Evolutionary conservation across 2,113 vertebrate species (phyloP), one percentile per base, ranked within the genome.

Genomic region (Bubo bubo): DNA sequence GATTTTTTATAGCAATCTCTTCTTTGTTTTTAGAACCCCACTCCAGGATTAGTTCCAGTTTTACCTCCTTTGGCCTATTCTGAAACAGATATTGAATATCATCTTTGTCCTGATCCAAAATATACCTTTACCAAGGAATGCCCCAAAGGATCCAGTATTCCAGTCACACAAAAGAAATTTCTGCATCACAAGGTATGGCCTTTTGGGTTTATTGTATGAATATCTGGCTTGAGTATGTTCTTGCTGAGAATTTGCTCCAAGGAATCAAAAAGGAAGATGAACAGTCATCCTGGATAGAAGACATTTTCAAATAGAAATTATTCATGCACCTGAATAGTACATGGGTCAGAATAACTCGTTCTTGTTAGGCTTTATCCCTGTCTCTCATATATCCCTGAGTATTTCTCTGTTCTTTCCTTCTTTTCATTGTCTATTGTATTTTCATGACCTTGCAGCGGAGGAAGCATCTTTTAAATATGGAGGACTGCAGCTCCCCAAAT

Each of bases 21-120:
- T 88, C 14, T 37, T 85, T 83, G 32, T 64, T 92, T 96, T 79
- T 95, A 99, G 99, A 99, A 99, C 80, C 99, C 99, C n/a, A 95
- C 75, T 93, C 99, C 99, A 10, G 98, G 98, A 58, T 88, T 99
- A 56, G 94, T 98, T 95, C 91, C 98, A 9, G 96, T 98, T 96
- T 98, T 98, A 97, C 88, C 39, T 10, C 98, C 98, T 59, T 97
- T 99, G 43, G 92, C 98, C 79, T 99, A 99, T 26, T 93, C 97
- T 43, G 99, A 99, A 97, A 98, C 98, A 41, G 92, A 96, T 62
- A 97, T 98, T 63, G 99, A 99, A 47, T 99, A 98, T 96, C 98
- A 99, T 83, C 97, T 99, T 79, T 99, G 99, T 91, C 98, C 99
- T 76, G 92, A 98, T 95, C 98, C 99, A 87, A 99, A 98, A 97